Conservation (phyloP, 2,797 vertebrate species). For the Acipenser ruthenus region DNA sequence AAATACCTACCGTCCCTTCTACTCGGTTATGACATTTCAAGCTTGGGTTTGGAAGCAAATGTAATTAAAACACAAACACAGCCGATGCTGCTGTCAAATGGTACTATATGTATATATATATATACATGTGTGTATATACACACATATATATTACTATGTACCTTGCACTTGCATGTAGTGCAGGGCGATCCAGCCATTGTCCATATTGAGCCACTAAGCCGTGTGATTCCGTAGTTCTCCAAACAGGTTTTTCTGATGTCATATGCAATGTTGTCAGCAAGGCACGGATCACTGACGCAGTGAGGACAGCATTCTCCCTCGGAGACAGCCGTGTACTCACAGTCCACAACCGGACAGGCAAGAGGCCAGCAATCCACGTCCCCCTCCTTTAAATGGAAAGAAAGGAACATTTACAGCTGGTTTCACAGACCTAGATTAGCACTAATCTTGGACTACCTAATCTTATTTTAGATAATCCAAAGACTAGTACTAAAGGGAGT, state of each 20-base stretch:
- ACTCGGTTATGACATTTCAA: too few relatives aligned
- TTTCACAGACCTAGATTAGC: too few relatives aligned
- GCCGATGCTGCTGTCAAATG: too few relatives aligned
- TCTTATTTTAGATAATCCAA: neutral
- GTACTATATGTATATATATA: too few relatives aligned
- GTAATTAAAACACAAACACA: too few relatives aligned
- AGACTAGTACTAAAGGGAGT: too few relatives aligned
- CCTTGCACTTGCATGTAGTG: constrained; percentile 91
- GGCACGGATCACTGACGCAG: constrained; percentile 81
- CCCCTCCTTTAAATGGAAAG: constrained; percentile 62
- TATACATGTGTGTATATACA: too few relatives aligned
- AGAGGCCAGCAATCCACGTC: constrained; percentile 89
- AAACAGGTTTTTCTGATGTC: constrained; percentile 81
- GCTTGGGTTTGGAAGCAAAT: too few relatives aligned
- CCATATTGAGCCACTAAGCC: constrained; percentile 81
- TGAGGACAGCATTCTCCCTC: constrained; percentile 88
- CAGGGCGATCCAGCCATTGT: constrained; percentile 77
- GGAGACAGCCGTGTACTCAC: constrained; percentile 71
- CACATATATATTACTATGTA: constrained; percentile 33
- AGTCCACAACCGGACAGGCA: constrained; percentile 68
- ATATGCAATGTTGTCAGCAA: constrained; percentile 73
- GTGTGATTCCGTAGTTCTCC: constrained; percentile 66
- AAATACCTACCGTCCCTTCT: too few relatives aligned
- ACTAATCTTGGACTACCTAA: neutral
- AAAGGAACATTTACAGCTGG: too few relatives aligned